Evolutionary conservation across 92 coral and sea anemone species (phyloP), one percentile per base, ranked within the genome.

Genomic region (Epizoanthus rinbou): DNA sequence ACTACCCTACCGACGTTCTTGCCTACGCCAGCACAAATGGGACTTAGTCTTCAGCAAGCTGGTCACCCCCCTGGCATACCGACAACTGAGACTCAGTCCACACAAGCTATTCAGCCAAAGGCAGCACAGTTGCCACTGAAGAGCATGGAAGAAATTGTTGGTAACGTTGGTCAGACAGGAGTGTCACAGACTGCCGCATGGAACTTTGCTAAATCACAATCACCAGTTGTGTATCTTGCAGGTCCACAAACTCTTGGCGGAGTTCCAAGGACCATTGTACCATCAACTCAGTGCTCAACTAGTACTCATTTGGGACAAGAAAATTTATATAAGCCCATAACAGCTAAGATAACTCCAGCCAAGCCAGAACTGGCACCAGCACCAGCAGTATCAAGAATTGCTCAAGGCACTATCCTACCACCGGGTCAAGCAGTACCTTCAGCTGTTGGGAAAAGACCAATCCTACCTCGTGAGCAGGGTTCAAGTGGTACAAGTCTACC

Each of bases 231-330:
- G 24, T 93, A 92, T 74, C 85, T 93, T 25, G 93, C 95, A 53
- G 91, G 98, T 50, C 98, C 98, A 54, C 98, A 93, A 71, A 93
- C 89, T 8, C 89, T 93, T 8, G 94, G 93, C 1, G 98, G 95
- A 23, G 98, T 93, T 25, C 95, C 98, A 10, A 78, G 98, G 86
- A 91, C 87, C 76, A 64, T 89, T 57, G 86, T 93, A 73, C 90
- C 98, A 6, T 19, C 82, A 9, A 60, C 82, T 4, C 82, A 60
- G 43, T 25, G 71, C 10, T 22, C 57, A 62, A 25, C n/a, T 62
- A 58, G 24, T 22, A 57, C 43, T 62, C 82, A 62, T 62, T 62
- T 78, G 64, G 82, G 71, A 18, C 82, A 78, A 22, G 82, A 78
- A 62, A 78, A 19, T 6, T 19, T 80, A 52, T 84, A 53, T 69